Evolutionary conservation across 1,140 invertebrate genomes (phyloP), one percentile per base, ranked within the genome.

Genomic region (Philaenus spumarius): DNA sequence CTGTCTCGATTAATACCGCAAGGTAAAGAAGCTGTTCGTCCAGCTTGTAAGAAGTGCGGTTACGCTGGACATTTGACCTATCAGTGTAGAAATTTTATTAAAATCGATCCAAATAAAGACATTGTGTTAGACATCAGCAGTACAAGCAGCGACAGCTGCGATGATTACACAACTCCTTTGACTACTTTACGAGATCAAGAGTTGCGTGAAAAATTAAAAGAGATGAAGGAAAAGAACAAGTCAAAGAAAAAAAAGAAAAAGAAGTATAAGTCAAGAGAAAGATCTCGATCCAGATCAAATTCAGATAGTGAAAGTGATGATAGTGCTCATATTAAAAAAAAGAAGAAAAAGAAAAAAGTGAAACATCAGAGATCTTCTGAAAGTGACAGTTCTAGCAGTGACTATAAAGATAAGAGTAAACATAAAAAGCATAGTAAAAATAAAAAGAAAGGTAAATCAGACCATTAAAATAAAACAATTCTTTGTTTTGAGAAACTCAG

Each of bases 21-120:
- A 48, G 64, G 64, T 12, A 89, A 88, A 71, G 88, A 89, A 70
- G 78, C 78, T 19, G 73, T 83, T 22, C 75, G 90, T 54, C 83
- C 89, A 24, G 89, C 91, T 0, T 95, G 93, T 71, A 93, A 91
- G 71, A 95, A 95, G 72, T 95, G 93, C 76, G 93, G 93, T 47
- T 95, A 95, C 72, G 85, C 90, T 58, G 95, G 95, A 26, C 95
- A 98, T 74, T 79, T 98, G 65, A 97, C 95, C 14, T 97, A 89
- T 75, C 94, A 98, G 72, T 98, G 95, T 72, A 76, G 93, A 66
- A 98, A 98, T 72, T 97, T 97, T 74, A 84, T 97, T 34, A 93
- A 95, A 78, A 81, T 89, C 19, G 86, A 90, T 68, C 85, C 86
- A 5, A 84, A 87, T 64, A 90, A 89, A 71, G 93, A 96, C 69